Conservation (phyloP, 2,113 vertebrate genomes). For the Hippoglossus stenolepis region DNA sequence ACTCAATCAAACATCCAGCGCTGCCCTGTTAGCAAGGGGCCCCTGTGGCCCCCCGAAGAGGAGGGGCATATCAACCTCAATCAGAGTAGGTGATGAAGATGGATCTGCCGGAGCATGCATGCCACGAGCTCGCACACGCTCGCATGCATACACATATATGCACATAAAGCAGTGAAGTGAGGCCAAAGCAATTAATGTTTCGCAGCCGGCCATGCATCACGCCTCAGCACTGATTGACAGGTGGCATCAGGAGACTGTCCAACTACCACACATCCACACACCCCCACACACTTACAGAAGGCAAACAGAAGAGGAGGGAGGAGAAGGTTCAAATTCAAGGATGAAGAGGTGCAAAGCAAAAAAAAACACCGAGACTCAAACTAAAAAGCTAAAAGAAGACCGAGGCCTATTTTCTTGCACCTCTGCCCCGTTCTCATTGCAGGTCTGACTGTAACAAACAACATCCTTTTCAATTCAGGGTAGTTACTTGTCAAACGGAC, state of each 20-base stretch:
- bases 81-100: constrained; percentile 75
- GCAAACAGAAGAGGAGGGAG: background rate
- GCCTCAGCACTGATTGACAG: constrained; percentile 71
- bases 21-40: constrained; percentile 60
- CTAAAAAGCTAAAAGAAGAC: constrained; percentile 6
- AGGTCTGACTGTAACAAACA: background rate
- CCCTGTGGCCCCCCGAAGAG: constrained; percentile 48
- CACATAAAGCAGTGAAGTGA: constrained; percentile 39
- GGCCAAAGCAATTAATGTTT: constrained; percentile 74
- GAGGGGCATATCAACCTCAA: constrained; percentile 76
- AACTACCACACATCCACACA: background rate
- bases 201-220: constrained; percentile 54
- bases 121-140: background rate
- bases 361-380: constrained; percentile 1
- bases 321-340: constrained; percentile 55
- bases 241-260: constrained; percentile 64
- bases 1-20: constrained; percentile 77
- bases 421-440: background rate
- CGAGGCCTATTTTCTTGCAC: background rate
- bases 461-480: background rate
- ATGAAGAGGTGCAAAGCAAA: constrained; percentile 37
- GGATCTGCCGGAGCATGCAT: constrained; percentile 44
- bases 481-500: too few species aligned
- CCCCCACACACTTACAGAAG: background rate
- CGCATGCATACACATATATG: background rate